phyloP scores from a whole-genome alignment of 2,888 invertebrate genomes.

The Heteropelma amictum region DNA sequence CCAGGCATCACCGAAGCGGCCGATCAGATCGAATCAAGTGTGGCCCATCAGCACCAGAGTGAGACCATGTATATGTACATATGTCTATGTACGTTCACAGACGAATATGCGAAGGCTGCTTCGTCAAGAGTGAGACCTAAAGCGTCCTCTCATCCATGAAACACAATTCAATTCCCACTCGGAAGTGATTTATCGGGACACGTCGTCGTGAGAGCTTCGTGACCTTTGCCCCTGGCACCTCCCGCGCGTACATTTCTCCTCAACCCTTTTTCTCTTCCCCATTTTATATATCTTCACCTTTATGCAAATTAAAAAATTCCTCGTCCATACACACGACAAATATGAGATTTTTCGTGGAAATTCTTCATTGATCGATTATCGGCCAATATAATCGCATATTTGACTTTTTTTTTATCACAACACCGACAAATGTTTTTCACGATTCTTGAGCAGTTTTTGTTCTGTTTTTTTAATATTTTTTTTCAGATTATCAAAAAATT shows the following conservation, averaged over 20 bases:
- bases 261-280: background rate
- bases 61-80: constrained; percentile 33
- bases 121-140: constrained; percentile 5
- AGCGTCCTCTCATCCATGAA: constrained; percentile 19
- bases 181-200: constrained; percentile 42
- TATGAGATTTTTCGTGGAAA: background rate
- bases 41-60: constrained; percentile 40
- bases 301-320: background rate
- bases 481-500: background rate
- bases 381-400: background rate
- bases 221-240: constrained; percentile 18
- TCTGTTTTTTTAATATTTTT: background rate
- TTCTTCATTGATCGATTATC: background rate
- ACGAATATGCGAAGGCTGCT: constrained; percentile 29
- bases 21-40: constrained; percentile 57
- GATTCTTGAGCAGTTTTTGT: background rate
- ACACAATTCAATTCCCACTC: constrained; percentile 47
- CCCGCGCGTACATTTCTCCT: background rate
- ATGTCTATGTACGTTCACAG: too few species aligned
- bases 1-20: constrained; percentile 52
- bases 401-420: too few species aligned
- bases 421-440: too few species aligned
- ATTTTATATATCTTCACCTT: background rate
- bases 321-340: background rate
- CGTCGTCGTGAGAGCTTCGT: constrained; percentile 32